Evolutionary conservation across 2,113 vertebrate species (phyloP).

Genomic region (Eidolon helvum): DNA sequence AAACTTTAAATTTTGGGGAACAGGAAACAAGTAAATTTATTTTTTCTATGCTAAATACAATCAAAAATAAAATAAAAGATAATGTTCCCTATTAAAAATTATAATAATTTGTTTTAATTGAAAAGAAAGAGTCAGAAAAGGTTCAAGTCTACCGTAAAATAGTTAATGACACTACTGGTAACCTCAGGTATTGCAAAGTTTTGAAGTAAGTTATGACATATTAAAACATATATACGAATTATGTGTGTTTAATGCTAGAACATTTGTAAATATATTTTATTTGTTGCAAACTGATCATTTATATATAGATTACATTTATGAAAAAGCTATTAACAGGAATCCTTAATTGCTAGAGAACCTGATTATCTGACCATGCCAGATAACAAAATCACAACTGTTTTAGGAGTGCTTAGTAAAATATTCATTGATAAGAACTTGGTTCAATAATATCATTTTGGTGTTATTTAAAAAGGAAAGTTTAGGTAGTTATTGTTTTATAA

Average conservation of each 20-base stretch:
- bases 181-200: not conserved
- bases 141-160: not conserved
- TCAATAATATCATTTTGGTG: not conserved
- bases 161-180: not conserved
- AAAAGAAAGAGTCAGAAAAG: not conserved
- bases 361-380: not conserved
- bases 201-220: not conserved
- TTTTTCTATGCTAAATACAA: not conserved
- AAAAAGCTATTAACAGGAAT: not conserved
- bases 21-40: not conserved
- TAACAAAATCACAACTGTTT: not conserved
- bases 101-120: not conserved
- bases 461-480: not conserved
- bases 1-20: not conserved
- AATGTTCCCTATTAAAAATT: not conserved
- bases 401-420: not conserved
- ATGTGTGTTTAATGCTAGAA: not conserved
- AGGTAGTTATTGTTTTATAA: not conserved
- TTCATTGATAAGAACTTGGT: not conserved
- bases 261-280: not conserved
- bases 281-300: not conserved
- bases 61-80: not conserved
- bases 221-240: not conserved
- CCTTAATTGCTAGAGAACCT: not conserved
- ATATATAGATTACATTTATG: not conserved